Evolutionary conservation across 2,113 vertebrate species (phyloP).

Genomic region (Irena cyanogastra): DNA sequence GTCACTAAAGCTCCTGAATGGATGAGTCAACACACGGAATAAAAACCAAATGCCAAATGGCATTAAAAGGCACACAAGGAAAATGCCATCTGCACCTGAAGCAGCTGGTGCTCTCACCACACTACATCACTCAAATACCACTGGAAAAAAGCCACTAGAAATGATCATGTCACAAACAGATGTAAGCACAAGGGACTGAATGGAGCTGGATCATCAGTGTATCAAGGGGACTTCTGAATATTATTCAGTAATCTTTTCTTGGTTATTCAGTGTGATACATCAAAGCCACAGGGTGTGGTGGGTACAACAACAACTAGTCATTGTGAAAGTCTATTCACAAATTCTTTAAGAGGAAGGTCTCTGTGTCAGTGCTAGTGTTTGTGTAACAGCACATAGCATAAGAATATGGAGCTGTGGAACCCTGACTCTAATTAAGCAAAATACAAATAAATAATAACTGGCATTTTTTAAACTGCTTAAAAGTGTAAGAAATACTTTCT

Average conservation of each 20-base stretch:
- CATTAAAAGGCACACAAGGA: neutral
- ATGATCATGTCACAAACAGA: neutral
- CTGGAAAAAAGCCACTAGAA: neutral
- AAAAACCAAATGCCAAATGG: neutral
- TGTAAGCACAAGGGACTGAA: neutral
- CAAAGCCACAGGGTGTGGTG: neutral
- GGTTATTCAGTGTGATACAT: neutral
- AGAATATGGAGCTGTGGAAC: neutral
- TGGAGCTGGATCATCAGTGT: neutral
- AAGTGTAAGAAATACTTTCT: neutral
- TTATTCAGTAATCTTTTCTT: neutral
- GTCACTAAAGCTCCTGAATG: neutral
- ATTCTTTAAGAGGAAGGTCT: neutral
- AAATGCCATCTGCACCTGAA: neutral
- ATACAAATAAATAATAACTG: neutral
- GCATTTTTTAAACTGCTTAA: neutral
- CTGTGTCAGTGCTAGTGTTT: neutral
- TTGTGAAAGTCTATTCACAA: neutral
- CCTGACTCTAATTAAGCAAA: neutral
- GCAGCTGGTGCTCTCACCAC: neutral
- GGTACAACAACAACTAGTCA: neutral
- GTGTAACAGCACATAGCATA: neutral
- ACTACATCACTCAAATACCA: neutral
- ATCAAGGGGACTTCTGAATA: neutral
- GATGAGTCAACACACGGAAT: neutral